Evolutionary conservation across 2,888 invertebrate genomes (phyloP).

Genomic region (Zeuzera pyrina): DNA sequence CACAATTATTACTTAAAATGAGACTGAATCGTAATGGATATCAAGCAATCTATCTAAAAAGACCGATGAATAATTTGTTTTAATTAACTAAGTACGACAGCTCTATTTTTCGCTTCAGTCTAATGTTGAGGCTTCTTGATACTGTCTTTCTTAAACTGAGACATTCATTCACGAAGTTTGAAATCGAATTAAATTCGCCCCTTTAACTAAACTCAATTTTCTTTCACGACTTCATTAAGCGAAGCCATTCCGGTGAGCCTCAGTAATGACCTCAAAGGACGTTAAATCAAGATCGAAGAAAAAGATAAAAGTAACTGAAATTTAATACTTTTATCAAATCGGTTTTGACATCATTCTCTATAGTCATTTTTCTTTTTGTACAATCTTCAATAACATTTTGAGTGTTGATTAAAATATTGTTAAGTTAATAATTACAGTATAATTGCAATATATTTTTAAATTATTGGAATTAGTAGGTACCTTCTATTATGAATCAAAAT

Average conservation of each 20-base stretch:
- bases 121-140: conserved; percentile 51
- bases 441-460: no score
- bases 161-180: conserved; percentile 67
- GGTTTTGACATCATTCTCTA: conserved; percentile 42
- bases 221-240: conserved; percentile 70
- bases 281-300: conserved; percentile 68
- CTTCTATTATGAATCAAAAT: no score
- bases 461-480: no score
- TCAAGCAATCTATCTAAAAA: conserved; percentile 46
- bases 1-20: no score
- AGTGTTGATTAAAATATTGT: no score
- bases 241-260: conserved; percentile 66
- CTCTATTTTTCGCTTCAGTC: conserved; percentile 55
- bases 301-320: conserved; percentile 61
- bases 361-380: conserved; percentile 28
- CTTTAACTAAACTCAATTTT: conserved; percentile 71
- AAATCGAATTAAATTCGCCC: conserved; percentile 70
- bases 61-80: conserved; percentile 59
- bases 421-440: no score
- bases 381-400: no score
- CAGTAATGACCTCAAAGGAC: conserved; percentile 68
- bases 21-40: conserved; percentile 50
- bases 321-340: conserved; percentile 62
- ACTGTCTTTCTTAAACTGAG: conserved; percentile 50
- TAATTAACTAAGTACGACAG: conserved; percentile 57